These are phyloP conservation scores for Scleropages formosus DNA, from an alignment of 2,797 vertebrate species.

Conservation along the genomic window DNA sequence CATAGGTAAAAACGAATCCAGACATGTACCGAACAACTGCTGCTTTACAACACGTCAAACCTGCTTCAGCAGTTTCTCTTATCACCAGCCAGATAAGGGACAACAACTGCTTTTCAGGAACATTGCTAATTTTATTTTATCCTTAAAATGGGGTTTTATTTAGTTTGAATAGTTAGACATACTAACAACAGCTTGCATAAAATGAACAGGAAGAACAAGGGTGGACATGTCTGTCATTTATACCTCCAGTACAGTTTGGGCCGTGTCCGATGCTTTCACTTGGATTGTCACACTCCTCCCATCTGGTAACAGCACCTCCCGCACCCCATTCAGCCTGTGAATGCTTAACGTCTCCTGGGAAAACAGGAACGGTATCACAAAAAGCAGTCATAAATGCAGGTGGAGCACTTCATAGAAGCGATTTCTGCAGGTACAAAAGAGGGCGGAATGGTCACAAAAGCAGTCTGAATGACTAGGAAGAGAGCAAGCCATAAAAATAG, in stretches of 20 bases:
- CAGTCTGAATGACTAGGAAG: no score
- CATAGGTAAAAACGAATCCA: slow-evolving; percentile 6
- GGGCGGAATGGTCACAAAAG: no score
- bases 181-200: background rate
- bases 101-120: no score
- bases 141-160: background rate
- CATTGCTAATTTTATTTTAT: no score
- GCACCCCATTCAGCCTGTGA: background rate
- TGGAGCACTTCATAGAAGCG: background rate
- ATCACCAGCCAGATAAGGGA: background rate
- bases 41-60: background rate
- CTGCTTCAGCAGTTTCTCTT: background rate
- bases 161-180: background rate
- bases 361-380: background rate
- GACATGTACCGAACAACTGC: background rate
- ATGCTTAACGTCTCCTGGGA: background rate
- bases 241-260: background rate
- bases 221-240: background rate
- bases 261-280: background rate
- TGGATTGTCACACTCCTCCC: background rate
- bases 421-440: no score
- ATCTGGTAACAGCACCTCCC: background rate
- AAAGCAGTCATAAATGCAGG: background rate
- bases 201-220: background rate
- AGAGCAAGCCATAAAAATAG: no score